These are phyloP conservation scores for Cephus cinctus DNA, from an alignment of 1,140 invertebrate species.

Conservation along the genomic window DNA sequence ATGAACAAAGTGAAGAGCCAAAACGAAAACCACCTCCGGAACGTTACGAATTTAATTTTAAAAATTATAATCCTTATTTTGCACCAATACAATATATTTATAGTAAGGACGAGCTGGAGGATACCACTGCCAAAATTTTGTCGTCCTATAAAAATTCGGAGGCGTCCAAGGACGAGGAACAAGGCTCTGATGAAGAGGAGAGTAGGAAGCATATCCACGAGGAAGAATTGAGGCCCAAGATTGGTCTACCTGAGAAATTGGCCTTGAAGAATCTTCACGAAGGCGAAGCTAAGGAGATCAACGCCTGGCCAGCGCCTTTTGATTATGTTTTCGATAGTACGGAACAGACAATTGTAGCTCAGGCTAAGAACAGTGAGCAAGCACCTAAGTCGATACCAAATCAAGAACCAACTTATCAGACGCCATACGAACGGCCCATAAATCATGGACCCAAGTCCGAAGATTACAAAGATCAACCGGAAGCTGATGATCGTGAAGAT, in stretches of 20 bases:
- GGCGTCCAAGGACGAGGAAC: background rate
- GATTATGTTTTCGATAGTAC: conserved; percentile 38
- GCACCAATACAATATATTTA: conserved; percentile 35
- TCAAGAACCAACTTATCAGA: no score
- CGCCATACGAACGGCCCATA: no score
- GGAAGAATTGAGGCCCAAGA: conserved; percentile 14
- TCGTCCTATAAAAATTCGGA: no score
- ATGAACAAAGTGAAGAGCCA: background rate
- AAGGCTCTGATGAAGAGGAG: background rate
- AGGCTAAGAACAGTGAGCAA: background rate
- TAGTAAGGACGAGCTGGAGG: conserved; percentile 19
- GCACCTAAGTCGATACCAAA: no score
- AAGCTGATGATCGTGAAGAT: no score
- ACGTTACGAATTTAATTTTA: conserved; percentile 23
- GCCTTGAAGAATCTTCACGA: conserved; percentile 27
- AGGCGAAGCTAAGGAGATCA: conserved; percentile 31
- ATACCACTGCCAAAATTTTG: no score
- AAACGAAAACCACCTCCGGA: background rate
- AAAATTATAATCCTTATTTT: conserved; percentile 28
- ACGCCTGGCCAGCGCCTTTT: conserved; percentile 39
- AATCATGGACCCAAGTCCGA: no score
- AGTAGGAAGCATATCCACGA: conserved; percentile 5
- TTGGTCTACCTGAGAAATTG: conserved; percentile 13
- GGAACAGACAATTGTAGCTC: conserved; percentile 15
- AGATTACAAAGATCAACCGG: no score